Evolutionary conservation across 2,113 vertebrate genomes (phyloP).

Genomic region (Rhinopomastus cyanomelas): DNA sequence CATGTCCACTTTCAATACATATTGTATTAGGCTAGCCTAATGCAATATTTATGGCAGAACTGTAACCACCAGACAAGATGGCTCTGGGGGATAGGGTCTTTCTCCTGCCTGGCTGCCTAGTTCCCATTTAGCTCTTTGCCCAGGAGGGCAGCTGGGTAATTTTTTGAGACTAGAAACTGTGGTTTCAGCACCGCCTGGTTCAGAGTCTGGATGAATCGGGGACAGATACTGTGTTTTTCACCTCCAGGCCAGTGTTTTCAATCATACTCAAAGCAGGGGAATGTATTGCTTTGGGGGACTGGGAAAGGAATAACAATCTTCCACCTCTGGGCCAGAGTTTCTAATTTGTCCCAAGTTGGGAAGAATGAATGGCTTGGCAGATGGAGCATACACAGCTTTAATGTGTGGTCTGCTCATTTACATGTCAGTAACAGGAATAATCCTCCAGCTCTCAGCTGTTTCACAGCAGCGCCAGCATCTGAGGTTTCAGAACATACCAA

Average conservation of each 20-base stretch:
- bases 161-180: not conserved
- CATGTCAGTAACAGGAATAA: slow-evolving; percentile 45
- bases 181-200: not conserved
- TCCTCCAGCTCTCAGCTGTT: slow-evolving; percentile 47
- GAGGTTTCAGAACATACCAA: slow-evolving; percentile 50
- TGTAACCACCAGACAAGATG: not conserved
- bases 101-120: not conserved
- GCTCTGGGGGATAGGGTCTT: not conserved
- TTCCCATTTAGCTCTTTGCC: not conserved
- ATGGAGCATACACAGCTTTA: slow-evolving; percentile 41
- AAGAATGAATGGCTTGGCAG: slow-evolving; percentile 40
- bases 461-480: slow-evolving; percentile 19
- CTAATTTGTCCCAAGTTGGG: slow-evolving; percentile 38
- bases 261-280: slow-evolving; percentile 15
- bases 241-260: slow-evolving; percentile 23
- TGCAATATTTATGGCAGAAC: not conserved
- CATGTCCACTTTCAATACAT: not conserved
- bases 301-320: slow-evolving; percentile 43
- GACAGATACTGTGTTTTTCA: not conserved
- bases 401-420: slow-evolving; percentile 63
- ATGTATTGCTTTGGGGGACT: slow-evolving; percentile 20
- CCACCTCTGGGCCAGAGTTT: slow-evolving; percentile 24
- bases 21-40: not conserved
- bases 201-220: not conserved
- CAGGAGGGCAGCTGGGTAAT: not conserved